A percentile compares a stretch with the other conserved stretches of the same genome.
phyloP scores from a whole-genome alignment of 2,888 invertebrate species.

The Hirtodrosophila cameraria region DNA sequence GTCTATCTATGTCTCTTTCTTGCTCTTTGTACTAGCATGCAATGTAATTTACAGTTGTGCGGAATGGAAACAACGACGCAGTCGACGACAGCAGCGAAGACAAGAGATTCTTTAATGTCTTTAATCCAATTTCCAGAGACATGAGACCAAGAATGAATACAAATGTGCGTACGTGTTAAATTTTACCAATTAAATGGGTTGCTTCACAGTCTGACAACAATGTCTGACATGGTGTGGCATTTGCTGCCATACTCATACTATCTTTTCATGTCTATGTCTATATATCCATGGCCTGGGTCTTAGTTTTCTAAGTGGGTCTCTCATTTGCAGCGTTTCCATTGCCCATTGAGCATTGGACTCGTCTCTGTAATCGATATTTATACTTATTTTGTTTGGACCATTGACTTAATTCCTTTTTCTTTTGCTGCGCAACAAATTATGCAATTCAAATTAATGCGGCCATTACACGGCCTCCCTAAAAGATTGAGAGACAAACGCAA shows the following conservation, averaged over 20 bases:
- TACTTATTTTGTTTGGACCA: constrained; percentile 70
- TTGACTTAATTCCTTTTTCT: constrained; percentile 73
- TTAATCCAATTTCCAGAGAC: constrained; percentile 74
- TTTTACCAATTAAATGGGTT: constrained; percentile 83
- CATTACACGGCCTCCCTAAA: constrained; percentile 55
- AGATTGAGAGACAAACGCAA: constrained; percentile 42
- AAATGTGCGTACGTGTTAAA: constrained; percentile 83
- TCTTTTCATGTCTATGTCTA: background rate
- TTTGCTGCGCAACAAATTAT: constrained; percentile 71
- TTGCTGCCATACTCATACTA: background rate
- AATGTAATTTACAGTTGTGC: constrained; percentile 74
- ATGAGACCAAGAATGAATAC: constrained; percentile 79
- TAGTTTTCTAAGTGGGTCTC: constrained; percentile 27
- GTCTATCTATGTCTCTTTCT: constrained; percentile 11
- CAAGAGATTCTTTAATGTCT: constrained; percentile 67
- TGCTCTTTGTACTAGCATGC: constrained; percentile 40
- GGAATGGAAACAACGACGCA: constrained; percentile 29
- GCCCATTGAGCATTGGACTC: constrained; percentile 25
- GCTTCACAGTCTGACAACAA: constrained; percentile 37
- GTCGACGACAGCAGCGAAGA: constrained; percentile 11
- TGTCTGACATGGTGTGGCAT: constrained; percentile 19
- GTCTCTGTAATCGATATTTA: constrained; percentile 69
- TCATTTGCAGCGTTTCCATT: constrained; percentile 40
- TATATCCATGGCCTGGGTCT: constrained; percentile 20
- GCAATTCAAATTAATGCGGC: constrained; percentile 77